Conservation (phyloP, 2,888 invertebrate species). For the Seira sanloemensis region DNA sequence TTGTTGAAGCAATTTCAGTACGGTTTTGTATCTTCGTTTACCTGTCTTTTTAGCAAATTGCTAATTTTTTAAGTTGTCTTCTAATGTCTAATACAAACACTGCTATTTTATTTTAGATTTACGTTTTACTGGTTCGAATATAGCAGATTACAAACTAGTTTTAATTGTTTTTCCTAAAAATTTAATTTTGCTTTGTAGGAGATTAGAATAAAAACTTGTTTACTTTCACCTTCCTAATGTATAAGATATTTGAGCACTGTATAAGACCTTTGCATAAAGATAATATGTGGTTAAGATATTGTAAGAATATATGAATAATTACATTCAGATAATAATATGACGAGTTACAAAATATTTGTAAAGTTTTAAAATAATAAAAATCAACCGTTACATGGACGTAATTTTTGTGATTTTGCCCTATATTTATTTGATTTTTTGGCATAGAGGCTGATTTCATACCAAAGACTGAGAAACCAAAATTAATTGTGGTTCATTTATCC, state of each 20-base stretch:
- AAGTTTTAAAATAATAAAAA: background rate
- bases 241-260: background rate
- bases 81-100: too few relatives aligned
- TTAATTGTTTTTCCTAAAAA: background rate
- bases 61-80: background rate
- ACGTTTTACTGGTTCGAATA: too few relatives aligned
- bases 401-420: too few relatives aligned
- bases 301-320: background rate
- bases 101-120: background rate
- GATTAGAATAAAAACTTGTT: background rate
- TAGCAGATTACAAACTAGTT: too few relatives aligned
- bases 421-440: too few relatives aligned
- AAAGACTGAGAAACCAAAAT: too few relatives aligned
- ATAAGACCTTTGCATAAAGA: background rate
- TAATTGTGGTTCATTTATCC: too few relatives aligned
- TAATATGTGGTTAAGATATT: background rate
- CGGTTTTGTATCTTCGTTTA: background rate
- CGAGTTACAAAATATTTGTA: background rate
- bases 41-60: background rate
- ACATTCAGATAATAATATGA: background rate
- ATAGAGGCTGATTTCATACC: too few relatives aligned
- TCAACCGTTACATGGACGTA: background rate
- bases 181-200: background rate
- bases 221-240: background rate
- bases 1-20: background rate